Evolutionary conservation across 2,888 invertebrate species (phyloP).

Genomic region (Diadegma fenestrale): DNA sequence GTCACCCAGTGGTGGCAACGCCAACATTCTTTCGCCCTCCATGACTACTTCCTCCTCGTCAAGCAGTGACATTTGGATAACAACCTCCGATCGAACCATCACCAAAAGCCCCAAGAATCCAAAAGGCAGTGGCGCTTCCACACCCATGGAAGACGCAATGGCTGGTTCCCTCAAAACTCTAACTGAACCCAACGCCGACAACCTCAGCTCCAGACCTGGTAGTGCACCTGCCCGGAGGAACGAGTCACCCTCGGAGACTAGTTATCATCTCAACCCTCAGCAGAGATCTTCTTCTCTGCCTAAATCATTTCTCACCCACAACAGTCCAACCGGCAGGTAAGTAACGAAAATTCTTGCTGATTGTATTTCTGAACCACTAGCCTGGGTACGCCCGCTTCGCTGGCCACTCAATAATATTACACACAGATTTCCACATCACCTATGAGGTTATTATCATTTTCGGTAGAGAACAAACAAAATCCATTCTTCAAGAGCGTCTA

Average conservation of each 20-base stretch:
- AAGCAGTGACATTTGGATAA: conserved; percentile 86
- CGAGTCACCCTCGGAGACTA: conserved; percentile 74
- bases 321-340: conserved; percentile 77
- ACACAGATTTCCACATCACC: no score
- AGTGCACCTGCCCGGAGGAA: conserved; percentile 86
- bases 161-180: conserved; percentile 78
- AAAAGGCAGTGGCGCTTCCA: conserved; percentile 86
- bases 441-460: no score
- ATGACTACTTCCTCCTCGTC: conserved; percentile 86
- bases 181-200: conserved; percentile 74
- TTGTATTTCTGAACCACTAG: no score
- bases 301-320: conserved; percentile 85
- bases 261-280: conserved; percentile 80
- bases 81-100: conserved; percentile 86
- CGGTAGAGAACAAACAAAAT: no score
- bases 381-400: no score
- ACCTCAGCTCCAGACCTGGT: conserved; percentile 85
- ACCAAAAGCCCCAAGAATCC: conserved; percentile 85
- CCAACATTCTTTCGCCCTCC: conserved; percentile 78
- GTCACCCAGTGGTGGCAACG: conserved; percentile 75
- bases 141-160: conserved; percentile 85
- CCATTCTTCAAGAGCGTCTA: no score
- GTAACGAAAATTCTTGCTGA: conserved; percentile 59
- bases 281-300: conserved; percentile 85
- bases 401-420: no score